phyloP scores from a whole-genome alignment of 2,888 invertebrate genomes.

The Fragum fragum region DNA sequence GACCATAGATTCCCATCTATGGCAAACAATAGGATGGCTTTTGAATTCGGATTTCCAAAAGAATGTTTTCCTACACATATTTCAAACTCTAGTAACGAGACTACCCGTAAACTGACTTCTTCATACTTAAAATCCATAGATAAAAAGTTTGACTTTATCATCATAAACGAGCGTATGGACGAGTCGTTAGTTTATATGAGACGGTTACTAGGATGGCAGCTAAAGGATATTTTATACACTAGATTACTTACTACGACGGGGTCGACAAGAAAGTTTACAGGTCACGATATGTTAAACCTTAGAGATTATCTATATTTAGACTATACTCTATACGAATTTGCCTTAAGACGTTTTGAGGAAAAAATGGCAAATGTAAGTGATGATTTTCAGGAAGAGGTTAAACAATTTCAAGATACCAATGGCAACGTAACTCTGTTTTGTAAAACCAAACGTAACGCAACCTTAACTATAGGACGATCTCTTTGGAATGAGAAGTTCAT shows the following conservation, averaged over 20 bases:
- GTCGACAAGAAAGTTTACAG: slow-evolving; percentile 22
- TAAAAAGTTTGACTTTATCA: slow-evolving; percentile 69
- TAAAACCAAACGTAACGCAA: neutral
- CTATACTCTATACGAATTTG: slow-evolving; percentile 40
- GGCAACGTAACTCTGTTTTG: slow-evolving; percentile 37
- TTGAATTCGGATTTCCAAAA: slow-evolving; percentile 71
- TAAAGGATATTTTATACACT: slow-evolving; percentile 70
- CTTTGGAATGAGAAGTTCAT: slow-evolving; percentile 59
- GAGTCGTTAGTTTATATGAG: slow-evolving; percentile 72
- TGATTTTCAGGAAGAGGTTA: slow-evolving; percentile 47
- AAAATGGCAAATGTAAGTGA: slow-evolving; percentile 24
- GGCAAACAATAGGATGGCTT: slow-evolving; percentile 68
- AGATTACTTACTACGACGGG: slow-evolving; percentile 28
- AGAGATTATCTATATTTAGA: slow-evolving; percentile 50
- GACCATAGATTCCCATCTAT: slow-evolving; percentile 42
- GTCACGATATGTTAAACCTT: slow-evolving; percentile 23
- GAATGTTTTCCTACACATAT: too few species aligned
- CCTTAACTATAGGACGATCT: slow-evolving; percentile 45
- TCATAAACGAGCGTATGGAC: too few species aligned
- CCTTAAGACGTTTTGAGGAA: slow-evolving; percentile 26
- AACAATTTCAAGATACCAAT: slow-evolving; percentile 27
- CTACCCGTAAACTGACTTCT: slow-evolving; percentile 17
- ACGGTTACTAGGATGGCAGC: slow-evolving; percentile 67
- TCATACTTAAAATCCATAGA: slow-evolving; percentile 56
- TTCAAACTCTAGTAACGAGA: neutral